Base-by-base conservation (phyloP, 2,797 vertebrate genomes). In the Bucorvus abyssinicus region DNA sequence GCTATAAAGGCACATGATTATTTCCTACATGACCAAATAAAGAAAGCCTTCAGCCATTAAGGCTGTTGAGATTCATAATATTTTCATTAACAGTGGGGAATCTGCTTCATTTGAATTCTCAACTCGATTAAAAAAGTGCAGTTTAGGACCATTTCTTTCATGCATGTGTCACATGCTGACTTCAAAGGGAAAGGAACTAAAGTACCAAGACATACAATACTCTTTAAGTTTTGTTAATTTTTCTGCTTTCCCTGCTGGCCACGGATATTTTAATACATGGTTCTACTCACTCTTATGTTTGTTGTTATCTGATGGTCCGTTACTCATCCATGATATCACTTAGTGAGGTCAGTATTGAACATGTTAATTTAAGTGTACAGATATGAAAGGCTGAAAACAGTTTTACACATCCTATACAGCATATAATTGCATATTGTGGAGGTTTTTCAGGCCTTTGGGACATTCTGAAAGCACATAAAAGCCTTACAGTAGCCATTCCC, bases 71-170 rank as follows among this genome's bases (percentile, higher is more conserved):
- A 78, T 63, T 94, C 53, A 78, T 93, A 93, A 89, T 94, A 84
- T 67, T 90, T 96, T 96, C 69, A 59, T 84, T 84, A 90, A 57
- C 59, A 83, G 15, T 77, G 26, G 81, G 45, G 73, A 93, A 89
- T 50, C 94, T 73, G 27, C 15, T 86, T 96, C n/a, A 80, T 79
- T 79, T 87, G 36, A 92, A 67, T 87, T 64, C 14, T 87, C 68
- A 81, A 50, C 34, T 93, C 7, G 6, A 74, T 64, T 81, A 9
- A 64, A 94, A 94, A 94, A 69, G 57, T 92, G 65, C 21, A 69
- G 36, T 87, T 96, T 84, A 90, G 75, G 42, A 83, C 24, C 11
- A 42, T 65, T 95, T 92, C n/a, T 84, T 94, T 94, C 74, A 82
- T 70, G 36, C 12, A 12, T 34, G 42, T 69, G 23, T 91, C 75